Evolutionary conservation across 2,113 vertebrate species (phyloP).

Genomic region (Tonatia bakeri): DNA sequence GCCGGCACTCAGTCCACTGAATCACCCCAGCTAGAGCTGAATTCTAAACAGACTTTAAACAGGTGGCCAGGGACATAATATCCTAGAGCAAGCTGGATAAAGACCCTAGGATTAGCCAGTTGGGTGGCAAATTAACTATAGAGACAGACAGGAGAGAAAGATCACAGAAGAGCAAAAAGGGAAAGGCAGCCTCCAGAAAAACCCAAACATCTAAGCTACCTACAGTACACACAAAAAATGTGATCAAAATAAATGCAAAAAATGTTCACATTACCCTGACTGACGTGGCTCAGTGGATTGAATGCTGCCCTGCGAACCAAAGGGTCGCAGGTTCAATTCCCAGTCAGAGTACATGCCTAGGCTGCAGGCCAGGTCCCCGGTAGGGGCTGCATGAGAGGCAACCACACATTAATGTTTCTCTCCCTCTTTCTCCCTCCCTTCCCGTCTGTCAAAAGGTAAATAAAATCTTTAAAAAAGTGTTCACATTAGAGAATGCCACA

Average conservation of each 20-base stretch:
- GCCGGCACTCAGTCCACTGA: no score
- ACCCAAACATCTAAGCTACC: background rate
- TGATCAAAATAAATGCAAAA: background rate
- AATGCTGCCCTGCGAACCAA: no score
- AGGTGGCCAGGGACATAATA: background rate
- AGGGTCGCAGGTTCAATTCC: no score
- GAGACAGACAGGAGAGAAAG: background rate
- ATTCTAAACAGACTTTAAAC: background rate
- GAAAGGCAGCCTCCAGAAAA: background rate
- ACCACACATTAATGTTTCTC: no score
- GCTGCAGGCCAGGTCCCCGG: no score
- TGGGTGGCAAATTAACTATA: background rate
- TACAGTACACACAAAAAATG: background rate
- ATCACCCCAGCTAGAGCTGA: background rate
- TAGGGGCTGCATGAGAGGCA: no score
- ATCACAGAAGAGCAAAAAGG: background rate
- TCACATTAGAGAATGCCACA: background rate
- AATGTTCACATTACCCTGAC: background rate
- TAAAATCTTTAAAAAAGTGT: background rate
- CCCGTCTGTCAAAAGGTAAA: no score
- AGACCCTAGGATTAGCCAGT: background rate
- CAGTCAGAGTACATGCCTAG: no score
- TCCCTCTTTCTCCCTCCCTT: no score
- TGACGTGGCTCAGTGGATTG: no score
- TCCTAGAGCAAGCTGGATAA: background rate